Evolutionary conservation across 1,140 invertebrate species (phyloP).

Genomic region (Pentalonia nigronervosa): DNA sequence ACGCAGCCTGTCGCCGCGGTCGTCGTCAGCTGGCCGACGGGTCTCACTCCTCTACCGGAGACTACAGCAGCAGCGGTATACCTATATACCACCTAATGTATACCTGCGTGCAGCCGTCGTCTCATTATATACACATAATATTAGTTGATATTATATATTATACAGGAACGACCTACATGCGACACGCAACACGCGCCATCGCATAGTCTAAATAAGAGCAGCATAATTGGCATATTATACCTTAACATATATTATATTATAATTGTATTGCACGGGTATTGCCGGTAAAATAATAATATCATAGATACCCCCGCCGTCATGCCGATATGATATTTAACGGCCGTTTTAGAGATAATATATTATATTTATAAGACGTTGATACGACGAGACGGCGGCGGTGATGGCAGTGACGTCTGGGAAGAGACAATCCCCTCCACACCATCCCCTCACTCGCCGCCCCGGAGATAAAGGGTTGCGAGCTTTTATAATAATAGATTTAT

Average conservation of each 20-base stretch:
- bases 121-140: not conserved
- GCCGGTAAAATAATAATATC: no score
- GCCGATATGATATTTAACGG: no score
- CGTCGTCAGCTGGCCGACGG: slow-evolving; percentile 30
- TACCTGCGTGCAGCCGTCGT: not conserved
- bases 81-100: no score
- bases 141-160: no score
- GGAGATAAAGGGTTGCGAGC: not conserved
- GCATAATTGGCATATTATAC: no score
- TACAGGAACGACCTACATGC: not conserved
- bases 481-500: not conserved
- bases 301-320: no score
- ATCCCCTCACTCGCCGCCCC: not conserved
- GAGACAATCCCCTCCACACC: not conserved
- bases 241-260: no score
- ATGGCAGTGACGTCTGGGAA: not conserved
- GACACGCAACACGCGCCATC: not conserved
- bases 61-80: not conserved
- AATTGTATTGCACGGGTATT: no score
- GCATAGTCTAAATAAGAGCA: no score
- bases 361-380: no score
- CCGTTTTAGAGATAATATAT: no score
- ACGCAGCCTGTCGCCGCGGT: not conserved
- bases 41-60: not conserved
- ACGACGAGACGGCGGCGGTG: not conserved